phyloP scores from a whole-genome alignment of 2,113 vertebrate species.

The Pseudopodoces humilis region DNA sequence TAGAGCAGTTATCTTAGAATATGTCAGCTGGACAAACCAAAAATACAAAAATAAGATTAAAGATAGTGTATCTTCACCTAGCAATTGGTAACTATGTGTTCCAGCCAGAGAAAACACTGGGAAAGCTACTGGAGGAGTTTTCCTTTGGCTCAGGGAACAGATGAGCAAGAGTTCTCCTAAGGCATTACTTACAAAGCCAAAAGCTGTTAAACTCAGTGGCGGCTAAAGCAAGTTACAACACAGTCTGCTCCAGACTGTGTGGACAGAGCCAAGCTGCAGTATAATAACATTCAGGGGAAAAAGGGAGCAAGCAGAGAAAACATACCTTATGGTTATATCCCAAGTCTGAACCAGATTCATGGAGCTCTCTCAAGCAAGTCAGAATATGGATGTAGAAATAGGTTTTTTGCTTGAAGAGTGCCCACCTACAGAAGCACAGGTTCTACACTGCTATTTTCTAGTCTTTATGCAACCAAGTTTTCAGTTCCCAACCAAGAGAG shows the following conservation, averaged over 20 bases:
- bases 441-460: background rate
- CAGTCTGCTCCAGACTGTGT: conserved; percentile 18
- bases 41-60: conserved; percentile 30
- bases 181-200: conserved; percentile 49
- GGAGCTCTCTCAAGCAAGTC: background rate
- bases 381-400: background rate
- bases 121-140: conserved; percentile 59
- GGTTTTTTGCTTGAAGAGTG: background rate
- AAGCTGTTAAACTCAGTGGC: conserved; percentile 35
- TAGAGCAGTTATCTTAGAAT: background rate
- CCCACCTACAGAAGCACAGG: background rate
- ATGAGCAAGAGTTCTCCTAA: conserved; percentile 64
- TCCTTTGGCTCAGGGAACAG: conserved; percentile 53
- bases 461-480: background rate
- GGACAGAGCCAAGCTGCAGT: conserved; percentile 52
- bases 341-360: background rate
- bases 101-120: conserved; percentile 62
- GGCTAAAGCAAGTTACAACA: conserved; percentile 57
- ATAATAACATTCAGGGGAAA: background rate
- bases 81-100: conserved; percentile 36
- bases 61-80: conserved; percentile 47
- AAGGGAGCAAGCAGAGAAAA: background rate
- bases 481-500: background rate
- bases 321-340: background rate
- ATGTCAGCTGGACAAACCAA: background rate